Conservation (phyloP, 2,797 vertebrate species). For the Lindbergichthys nudifrons region DNA sequence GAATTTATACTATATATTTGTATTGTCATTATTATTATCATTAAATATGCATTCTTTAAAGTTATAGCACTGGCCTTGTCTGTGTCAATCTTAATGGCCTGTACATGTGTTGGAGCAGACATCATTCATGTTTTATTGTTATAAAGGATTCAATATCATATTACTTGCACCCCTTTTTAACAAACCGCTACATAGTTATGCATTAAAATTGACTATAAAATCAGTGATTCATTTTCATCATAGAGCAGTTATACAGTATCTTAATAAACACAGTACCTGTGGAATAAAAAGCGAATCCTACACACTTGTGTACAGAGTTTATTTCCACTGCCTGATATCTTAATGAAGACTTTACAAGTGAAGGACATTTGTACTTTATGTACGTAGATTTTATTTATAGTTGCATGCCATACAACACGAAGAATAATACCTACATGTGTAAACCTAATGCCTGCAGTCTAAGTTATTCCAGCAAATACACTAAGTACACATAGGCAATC, state of each 20-base stretch:
- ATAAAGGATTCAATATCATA: background rate
- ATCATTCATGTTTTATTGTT: background rate
- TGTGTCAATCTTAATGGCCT: background rate
- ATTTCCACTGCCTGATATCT: background rate
- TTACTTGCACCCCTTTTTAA: background rate
- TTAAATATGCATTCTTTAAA: background rate
- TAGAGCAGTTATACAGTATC: background rate
- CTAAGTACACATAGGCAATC: constrained; percentile 38
- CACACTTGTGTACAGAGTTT: background rate
- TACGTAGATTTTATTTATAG: background rate
- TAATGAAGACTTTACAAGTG: background rate
- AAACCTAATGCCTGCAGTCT: background rate
- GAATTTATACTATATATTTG: background rate
- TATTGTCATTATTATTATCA: background rate
- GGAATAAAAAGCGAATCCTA: background rate
- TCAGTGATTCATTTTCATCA: background rate
- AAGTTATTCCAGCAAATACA: constrained; percentile 27
- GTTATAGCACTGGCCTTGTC: background rate
- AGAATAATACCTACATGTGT: background rate
- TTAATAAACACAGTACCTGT: too few relatives aligned
- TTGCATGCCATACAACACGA: background rate
- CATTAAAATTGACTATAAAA: background rate
- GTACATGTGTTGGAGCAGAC: background rate
- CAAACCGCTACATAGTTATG: background rate
- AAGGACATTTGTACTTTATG: background rate